Evolutionary conservation across 2,797 vertebrate species (phyloP), one percentile per base, ranked within the genome.

Genomic region (Zalophus californianus): DNA sequence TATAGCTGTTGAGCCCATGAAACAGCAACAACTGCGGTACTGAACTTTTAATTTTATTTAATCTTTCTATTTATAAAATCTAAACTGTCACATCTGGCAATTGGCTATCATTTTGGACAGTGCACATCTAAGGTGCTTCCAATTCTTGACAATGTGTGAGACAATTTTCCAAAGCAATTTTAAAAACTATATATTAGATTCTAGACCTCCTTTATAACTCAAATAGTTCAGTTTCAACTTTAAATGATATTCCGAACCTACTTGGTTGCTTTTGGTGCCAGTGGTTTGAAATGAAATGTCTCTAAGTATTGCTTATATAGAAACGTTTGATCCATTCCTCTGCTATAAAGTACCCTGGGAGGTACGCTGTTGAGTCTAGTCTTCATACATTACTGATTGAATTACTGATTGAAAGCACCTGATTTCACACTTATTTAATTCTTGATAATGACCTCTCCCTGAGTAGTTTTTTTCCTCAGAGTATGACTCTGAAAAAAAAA

Each of bases 371-470:
- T 0, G 7, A 52, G 41, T 84, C 56, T 20, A 72, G 56, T 77
- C 82, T 90, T 41, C 5, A 82, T 18, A 38, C 23, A 20, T 58
- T 50, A 12, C 70, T 73, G 12, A 83, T 12, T 48, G 72, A 75
- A 75, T 75, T 75, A 75, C 25, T 68, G 70, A 88, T 66, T 32
- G 48, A 66, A 75, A 85, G 16, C 25, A 79, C 14, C 35, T 32
- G 38, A 41, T 52, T 85, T 79, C 64, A 64, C 35, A 58, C 32
- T 58, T 79, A 87, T 35, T 86, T 93, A 93, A 93, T 97, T 95
- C 29, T 93, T 41, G 18, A 48, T 78, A 90, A 94, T 68, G 54
- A 83, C 70, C 50, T 44, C 83, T 73, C 10, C 64, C 62, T 88
- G 54, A 78, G 50, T 64, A 60, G 62, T 18, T 52, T 44, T 64